Evolutionary conservation across 2,113 vertebrate species (phyloP).

Genomic region (Promerops cafer): DNA sequence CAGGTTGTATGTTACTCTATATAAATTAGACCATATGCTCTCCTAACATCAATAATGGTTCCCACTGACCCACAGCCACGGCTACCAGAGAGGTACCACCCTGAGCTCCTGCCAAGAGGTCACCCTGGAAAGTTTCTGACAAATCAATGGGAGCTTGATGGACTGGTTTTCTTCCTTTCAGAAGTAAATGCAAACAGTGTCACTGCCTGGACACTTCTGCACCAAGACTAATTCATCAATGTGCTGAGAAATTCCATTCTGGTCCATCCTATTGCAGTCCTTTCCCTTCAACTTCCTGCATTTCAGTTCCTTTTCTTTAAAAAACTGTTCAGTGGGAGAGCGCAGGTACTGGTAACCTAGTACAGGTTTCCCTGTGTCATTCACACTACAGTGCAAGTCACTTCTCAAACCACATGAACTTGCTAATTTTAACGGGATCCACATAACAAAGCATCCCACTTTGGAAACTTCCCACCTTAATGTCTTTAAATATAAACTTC

Average conservation of each 20-base stretch:
- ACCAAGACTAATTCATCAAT: neutral
- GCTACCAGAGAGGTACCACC: neutral
- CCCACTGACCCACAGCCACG: neutral
- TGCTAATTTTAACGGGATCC: neutral
- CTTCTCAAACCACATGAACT: neutral
- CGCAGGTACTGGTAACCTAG: neutral
- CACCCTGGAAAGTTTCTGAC: neutral
- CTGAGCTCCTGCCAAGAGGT: neutral
- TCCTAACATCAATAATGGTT: neutral
- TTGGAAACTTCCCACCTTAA: neutral
- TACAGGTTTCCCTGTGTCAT: neutral
- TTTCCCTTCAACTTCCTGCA: neutral
- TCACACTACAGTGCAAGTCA: rapidly evolving
- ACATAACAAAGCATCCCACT: neutral
- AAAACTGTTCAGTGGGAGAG: neutral
- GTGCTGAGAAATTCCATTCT: neutral
- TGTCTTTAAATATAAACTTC: neutral
- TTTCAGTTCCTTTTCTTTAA: neutral
- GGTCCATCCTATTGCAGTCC: neutral
- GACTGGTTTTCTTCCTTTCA: neutral
- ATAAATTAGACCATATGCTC: neutral
- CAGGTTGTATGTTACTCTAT: neutral
- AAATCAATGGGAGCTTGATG: neutral
- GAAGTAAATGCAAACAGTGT: neutral
- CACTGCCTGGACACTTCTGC: neutral